Percentiles rank a stretch among this genome's conserved stretches.
Evolutionary conservation across 1,140 invertebrate genomes (phyloP).

Genomic region (Venustaconcha ellipsiformis): DNA sequence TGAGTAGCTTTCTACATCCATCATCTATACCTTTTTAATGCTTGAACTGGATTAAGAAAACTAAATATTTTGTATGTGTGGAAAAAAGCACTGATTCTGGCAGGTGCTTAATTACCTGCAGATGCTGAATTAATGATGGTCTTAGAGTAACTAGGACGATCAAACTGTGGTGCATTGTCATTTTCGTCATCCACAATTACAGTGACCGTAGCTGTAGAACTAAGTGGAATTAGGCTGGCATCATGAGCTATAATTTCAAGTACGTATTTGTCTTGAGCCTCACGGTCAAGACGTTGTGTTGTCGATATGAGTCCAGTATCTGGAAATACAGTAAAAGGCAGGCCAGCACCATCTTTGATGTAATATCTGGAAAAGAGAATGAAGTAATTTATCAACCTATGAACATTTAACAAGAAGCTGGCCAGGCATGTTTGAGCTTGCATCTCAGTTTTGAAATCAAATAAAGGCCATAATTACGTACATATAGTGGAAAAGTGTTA

Average conservation of each 20-base stretch:
- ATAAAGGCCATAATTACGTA: no score
- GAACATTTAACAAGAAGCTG: no score
- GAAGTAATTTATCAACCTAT: no score
- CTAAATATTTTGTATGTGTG: background rate
- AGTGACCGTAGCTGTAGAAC: conserved; percentile 44
- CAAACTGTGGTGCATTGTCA: conserved; percentile 91
- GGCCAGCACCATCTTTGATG: conserved; percentile 48
- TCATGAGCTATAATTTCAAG: conserved; percentile 81
- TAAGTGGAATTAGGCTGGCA: conserved; percentile 51
- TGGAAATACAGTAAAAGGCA: conserved; percentile 90
- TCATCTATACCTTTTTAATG: background rate
- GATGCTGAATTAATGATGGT: conserved; percentile 48
- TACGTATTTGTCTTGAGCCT: conserved; percentile 75
- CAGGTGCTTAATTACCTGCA: conserved; percentile 38
- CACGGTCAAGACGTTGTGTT: conserved; percentile 82
- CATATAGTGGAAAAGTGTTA: no score
- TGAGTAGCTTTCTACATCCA: background rate
- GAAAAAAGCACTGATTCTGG: background rate
- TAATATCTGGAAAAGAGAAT: conserved; percentile 44
- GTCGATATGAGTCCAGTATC: conserved; percentile 85
- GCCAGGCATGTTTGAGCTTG: no score
- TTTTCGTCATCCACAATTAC: conserved; percentile 81
- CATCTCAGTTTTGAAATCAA: no score
- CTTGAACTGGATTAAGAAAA: background rate
- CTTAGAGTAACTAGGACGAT: conserved; percentile 44